Base-by-base conservation (phyloP, 1,140 invertebrate genomes). In the Pogonus chalceus region DNA sequence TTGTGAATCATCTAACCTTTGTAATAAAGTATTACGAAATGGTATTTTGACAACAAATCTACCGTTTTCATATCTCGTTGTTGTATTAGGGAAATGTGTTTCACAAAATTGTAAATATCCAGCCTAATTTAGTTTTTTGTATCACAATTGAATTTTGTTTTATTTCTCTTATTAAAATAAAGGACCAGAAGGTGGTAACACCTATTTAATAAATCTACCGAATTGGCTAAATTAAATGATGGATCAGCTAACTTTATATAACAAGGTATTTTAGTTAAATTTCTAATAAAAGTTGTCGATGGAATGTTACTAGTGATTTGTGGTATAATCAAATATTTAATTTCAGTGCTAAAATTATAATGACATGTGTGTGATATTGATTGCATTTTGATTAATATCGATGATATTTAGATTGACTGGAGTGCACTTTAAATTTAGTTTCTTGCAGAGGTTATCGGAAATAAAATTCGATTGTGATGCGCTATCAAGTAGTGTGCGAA, bases 1-100 rank as follows among this genome's bases (percentile, higher is more conserved):
- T 21, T 49, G 56, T 12, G 65, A 67, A 10, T 64, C 57, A 18
- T 66, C 66, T 56, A 72, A 62, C n/a, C n/a, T n/a, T n/a, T n/a
- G n/a, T 1, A 35, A 10, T 18, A 2, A 2, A 49, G 58, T 49
- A 31, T 35, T 23, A 55, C 58, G 54, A 51, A 66, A 51, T 31
- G 58, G 55, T 43, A 58, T 31, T n/a, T 23, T 51, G 35, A 66
- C 55, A 31, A 55, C 35, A 56, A 60, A 56, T 23, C 58, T 49
- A 4, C 56, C 56, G 52, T 58, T 47, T 21, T 23, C n/a, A 18
- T 7, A 20, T 22, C 47, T 39, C 20, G 26, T 37, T 16, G 55
- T 21, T 14, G 16, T 56, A 20, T 56, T 22, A 35, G 20, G 16
- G 47, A 60, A 61, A 20, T 58, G 53, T 18, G n/a, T 18, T 56